Evolutionary conservation across 2,113 vertebrate genomes (phyloP).

Genomic region (Cynocephalus volans): DNA sequence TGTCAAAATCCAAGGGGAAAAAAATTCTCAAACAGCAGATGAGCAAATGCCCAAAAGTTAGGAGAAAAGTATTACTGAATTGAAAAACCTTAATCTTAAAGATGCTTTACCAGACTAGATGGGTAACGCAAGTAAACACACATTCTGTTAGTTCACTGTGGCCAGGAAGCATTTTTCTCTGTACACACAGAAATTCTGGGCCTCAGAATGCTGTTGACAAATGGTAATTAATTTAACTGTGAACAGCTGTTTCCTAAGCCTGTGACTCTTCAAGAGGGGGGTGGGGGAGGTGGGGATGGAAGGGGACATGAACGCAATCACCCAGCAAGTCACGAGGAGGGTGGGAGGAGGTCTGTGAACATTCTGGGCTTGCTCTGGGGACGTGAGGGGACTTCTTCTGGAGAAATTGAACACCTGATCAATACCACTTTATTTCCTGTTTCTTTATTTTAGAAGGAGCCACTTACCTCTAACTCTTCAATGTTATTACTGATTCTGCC

Average conservation of each 20-base stretch:
- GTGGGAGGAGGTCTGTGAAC: neutral
- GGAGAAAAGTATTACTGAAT: neutral
- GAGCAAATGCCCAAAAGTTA: neutral
- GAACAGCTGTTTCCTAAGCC: slow-evolving; percentile 72
- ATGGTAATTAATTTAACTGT: slow-evolving; percentile 65
- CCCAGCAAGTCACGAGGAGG: neutral
- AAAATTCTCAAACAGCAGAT: neutral
- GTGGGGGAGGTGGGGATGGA: no score
- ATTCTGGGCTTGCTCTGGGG: neutral
- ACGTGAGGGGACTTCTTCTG: neutral
- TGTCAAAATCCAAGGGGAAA: neutral
- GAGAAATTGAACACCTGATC: neutral
- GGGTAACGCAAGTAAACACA: no score
- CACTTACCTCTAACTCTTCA: neutral
- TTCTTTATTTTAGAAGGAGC: neutral
- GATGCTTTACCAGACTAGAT: neutral
- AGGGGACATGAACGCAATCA: neutral
- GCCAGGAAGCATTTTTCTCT: neutral
- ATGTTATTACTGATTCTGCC: neutral
- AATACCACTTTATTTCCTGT: neutral
- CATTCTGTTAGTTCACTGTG: neutral
- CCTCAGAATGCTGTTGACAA: slow-evolving; percentile 40
- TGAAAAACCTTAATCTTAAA: neutral
- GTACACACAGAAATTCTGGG: neutral
- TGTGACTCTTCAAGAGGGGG: slow-evolving; percentile 31